phyloP scores from a whole-genome alignment of 2,113 vertebrate genomes.

The Cisticola juncidis region DNA sequence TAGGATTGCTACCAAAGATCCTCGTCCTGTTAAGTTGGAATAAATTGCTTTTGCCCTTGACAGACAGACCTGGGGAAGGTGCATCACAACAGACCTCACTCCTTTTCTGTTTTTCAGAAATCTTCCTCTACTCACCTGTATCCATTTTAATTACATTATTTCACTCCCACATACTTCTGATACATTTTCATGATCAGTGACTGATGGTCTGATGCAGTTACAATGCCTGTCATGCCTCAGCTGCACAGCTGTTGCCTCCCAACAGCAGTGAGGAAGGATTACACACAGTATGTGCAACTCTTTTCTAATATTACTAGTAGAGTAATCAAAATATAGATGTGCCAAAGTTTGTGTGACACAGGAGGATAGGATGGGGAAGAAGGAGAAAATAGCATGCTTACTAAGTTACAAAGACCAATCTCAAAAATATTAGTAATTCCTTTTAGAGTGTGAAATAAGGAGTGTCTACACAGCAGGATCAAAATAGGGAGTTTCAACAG shows the following conservation, averaged over 20 bases:
- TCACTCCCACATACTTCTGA: background rate
- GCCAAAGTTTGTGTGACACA: background rate
- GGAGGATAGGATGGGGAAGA: background rate
- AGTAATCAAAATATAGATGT: background rate
- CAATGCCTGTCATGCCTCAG: background rate
- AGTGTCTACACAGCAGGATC: background rate
- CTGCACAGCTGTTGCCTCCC: background rate
- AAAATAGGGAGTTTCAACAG: background rate
- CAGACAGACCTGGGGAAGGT: background rate
- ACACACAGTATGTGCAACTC: background rate
- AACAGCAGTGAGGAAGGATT: background rate
- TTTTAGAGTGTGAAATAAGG: background rate
- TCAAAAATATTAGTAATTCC: background rate
- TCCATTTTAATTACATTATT: background rate
- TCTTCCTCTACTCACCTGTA: background rate
- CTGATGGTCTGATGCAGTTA: background rate
- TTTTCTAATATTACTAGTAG: background rate
- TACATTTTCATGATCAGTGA: background rate
- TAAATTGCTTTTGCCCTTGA: background rate
- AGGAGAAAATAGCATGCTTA: background rate
- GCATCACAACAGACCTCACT: background rate
- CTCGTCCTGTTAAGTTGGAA: background rate
- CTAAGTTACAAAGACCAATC: background rate
- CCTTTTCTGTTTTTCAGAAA: background rate
- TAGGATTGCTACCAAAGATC: background rate